Evolutionary conservation across 64 coral and sea anemone genomes (phyloP).

Genomic region (Anthopleura sola): DNA sequence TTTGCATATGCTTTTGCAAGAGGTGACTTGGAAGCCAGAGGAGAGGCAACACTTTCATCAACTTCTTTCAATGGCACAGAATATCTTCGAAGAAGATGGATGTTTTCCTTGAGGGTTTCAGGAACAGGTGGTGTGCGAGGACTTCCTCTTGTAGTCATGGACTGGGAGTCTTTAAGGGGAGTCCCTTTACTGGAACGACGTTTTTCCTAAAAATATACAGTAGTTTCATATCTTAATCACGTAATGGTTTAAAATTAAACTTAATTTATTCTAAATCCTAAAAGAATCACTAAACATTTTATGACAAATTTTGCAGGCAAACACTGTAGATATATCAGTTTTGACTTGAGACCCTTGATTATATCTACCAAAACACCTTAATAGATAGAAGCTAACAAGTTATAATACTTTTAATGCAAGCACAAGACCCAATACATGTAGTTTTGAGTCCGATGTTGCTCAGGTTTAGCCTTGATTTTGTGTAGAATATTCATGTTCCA

Average conservation of each 20-base stretch:
- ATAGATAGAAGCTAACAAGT: no score
- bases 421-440: no score
- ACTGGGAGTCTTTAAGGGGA: slow-evolving; percentile 39
- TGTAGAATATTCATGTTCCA: no score
- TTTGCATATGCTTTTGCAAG: slow-evolving; percentile 24
- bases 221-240: not conserved
- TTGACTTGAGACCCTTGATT: no score
- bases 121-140: slow-evolving; percentile 52
- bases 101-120: slow-evolving; percentile 78
- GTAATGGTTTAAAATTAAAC: not conserved
- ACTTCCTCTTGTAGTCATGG: slow-evolving; percentile 52
- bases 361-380: no score
- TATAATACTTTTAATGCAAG: no score
- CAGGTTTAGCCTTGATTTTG: no score
- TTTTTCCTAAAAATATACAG: not conserved
- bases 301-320: no score
- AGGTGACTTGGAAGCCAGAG: slow-evolving; percentile 27
- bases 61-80: slow-evolving; percentile 88
- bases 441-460: no score
- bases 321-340: no score
- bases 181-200: slow-evolving; percentile 28
- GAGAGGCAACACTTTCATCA: slow-evolving; percentile 54
- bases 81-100: slow-evolving; percentile 44
- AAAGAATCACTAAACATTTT: no score
- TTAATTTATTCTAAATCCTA: not conserved